phyloP scores from a whole-genome alignment of 2,888 invertebrate species.

The Chromoteleia sp. region DNA sequence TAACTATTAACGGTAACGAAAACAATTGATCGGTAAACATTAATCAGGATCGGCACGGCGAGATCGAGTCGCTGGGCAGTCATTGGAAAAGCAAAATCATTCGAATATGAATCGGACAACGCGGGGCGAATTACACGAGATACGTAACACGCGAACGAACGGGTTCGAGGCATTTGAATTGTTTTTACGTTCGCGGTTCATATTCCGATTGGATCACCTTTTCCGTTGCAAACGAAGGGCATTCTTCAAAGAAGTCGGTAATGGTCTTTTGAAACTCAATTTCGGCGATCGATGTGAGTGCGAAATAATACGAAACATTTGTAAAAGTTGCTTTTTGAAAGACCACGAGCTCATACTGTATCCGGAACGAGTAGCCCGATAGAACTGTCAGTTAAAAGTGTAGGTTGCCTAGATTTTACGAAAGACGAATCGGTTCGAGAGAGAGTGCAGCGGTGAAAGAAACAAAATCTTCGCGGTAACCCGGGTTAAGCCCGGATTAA shows the following conservation, averaged over 20 bases:
- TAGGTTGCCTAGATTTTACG: constrained; percentile 67
- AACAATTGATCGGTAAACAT: constrained; percentile 50
- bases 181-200: constrained; percentile 38
- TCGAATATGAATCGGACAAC: constrained; percentile 31
- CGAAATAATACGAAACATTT: constrained; percentile 40
- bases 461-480: too few relatives aligned
- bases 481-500: too few relatives aligned
- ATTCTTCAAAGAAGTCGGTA: constrained; percentile 56
- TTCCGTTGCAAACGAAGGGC: constrained; percentile 64
- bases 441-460: constrained; percentile 19
- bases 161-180: neutral
- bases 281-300: constrained; percentile 34
- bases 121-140: constrained; percentile 12
- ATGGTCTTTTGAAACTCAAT: constrained; percentile 55
- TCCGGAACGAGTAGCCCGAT: constrained; percentile 51
- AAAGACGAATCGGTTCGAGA: constrained; percentile 46
- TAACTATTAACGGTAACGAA: constrained; percentile 9
- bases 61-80: constrained; percentile 64
- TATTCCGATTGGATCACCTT: constrained; percentile 27
- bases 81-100: constrained; percentile 29
- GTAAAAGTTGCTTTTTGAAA: constrained; percentile 57
- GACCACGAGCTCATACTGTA: constrained; percentile 59
- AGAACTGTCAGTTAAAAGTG: constrained; percentile 61
- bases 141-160: constrained; percentile 29
- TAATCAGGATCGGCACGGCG: constrained; percentile 45